These are phyloP conservation scores for Okapia johnstoni DNA, from an alignment of 2,113 vertebrate genomes.

Conservation along the genomic window DNA sequence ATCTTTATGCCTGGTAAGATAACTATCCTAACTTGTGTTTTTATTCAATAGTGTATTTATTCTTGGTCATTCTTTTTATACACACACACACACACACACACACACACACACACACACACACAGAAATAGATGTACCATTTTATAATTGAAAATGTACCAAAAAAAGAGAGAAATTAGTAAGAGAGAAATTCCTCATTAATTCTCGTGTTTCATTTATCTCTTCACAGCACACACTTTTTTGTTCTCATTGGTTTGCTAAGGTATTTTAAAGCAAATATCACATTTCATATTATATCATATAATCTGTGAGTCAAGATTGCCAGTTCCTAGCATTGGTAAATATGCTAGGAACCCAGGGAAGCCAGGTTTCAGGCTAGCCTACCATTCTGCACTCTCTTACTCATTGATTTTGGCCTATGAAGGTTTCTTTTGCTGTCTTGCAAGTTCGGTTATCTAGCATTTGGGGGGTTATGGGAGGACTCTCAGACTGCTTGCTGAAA, in stretches of 20 bases:
- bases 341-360: background rate
- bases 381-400: background rate
- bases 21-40: background rate
- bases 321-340: background rate
- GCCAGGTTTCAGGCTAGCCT: background rate
- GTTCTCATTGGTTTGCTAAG: background rate
- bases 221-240: background rate
- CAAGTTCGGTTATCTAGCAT: background rate
- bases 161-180: background rate
- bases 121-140: background rate
- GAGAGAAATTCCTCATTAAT: background rate
- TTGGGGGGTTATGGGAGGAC: background rate
- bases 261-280: background rate
- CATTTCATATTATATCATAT: background rate
- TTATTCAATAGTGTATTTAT: background rate
- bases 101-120: too few relatives aligned
- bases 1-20: background rate
- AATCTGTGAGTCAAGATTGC: background rate
- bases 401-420: background rate
- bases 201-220: background rate
- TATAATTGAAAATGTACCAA: background rate
- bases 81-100: too few relatives aligned
- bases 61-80: background rate
- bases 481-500: background rate
- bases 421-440: background rate